These are phyloP conservation scores for Clarias laeviceps DNA, from an alignment of 2,797 vertebrate genomes.

Conservation along the genomic window DNA sequence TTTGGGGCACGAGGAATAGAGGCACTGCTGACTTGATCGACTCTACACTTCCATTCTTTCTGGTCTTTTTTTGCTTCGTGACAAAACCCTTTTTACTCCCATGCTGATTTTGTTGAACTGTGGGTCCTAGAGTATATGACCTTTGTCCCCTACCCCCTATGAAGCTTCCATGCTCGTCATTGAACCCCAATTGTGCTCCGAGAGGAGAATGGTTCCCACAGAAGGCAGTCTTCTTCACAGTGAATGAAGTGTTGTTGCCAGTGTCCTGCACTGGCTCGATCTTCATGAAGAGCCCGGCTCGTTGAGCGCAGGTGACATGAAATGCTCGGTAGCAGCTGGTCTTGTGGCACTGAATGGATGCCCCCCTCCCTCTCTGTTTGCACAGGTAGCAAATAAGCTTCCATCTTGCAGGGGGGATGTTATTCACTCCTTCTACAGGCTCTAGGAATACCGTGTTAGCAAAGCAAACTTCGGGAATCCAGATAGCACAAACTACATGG, in stretches of 20 bases:
- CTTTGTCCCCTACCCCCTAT: conserved; percentile 75
- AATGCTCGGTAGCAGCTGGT: conserved; percentile 98
- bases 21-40: conserved; percentile 75
- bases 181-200: conserved; percentile 69
- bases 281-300: conserved; percentile 96
- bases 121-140: conserved; percentile 76
- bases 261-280: conserved; percentile 95
- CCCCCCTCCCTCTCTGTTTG: conserved; percentile 93
- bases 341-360: conserved; percentile 98
- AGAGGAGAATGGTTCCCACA: conserved; percentile 91
- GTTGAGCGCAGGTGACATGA: conserved; percentile 95
- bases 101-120: conserved; percentile 64
- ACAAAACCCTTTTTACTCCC: conserved; percentile 77
- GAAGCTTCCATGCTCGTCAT: conserved; percentile 77
- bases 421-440: conserved; percentile 94
- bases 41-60: conserved; percentile 74
- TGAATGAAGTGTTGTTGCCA: conserved; percentile 90
- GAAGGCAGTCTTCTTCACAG: conserved; percentile 96
- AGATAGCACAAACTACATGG: conserved; percentile 98
- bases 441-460: conserved; percentile 98
- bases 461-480: conserved; percentile 98
- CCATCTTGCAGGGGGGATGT: conserved; percentile 94
- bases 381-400: conserved; percentile 96
- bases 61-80: conserved; percentile 78
- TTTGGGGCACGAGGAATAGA: conserved; percentile 87